These are phyloP conservation scores for Calidris pugnax DNA, from an alignment of 2,113 vertebrate genomes.

Conservation along the genomic window DNA sequence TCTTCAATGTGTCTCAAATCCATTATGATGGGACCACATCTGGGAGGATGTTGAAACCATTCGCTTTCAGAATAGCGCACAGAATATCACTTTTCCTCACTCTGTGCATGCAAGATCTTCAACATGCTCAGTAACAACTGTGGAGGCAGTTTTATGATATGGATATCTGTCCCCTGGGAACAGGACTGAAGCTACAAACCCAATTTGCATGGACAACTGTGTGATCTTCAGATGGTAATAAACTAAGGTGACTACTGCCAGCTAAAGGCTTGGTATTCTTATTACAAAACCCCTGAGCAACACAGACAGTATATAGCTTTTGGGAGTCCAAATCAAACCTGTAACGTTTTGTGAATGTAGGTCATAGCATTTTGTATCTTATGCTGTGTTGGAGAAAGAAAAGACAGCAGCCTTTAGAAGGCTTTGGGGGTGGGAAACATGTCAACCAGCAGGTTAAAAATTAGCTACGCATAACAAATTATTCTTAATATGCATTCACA, in stretches of 20 bases:
- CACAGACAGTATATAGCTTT: not conserved
- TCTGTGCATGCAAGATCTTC: not conserved
- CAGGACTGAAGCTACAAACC: not conserved
- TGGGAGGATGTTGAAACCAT: not conserved
- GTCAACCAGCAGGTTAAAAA: conserved; percentile 22
- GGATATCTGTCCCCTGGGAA: not conserved
- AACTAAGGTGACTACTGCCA: not conserved
- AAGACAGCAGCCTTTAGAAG: not conserved
- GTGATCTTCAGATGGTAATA: not conserved
- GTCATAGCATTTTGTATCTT: conserved; percentile 1
- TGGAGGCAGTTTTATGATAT: not conserved
- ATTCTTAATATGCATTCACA: conserved; percentile 45
- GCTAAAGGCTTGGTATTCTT: not conserved
- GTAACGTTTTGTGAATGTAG: not conserved
- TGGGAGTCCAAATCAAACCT: not conserved
- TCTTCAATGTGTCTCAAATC: not conserved
- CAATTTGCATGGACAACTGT: not conserved
- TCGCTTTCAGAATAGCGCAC: not conserved
- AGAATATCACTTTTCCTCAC: not conserved
- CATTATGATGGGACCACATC: not conserved
- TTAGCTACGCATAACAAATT: conserved; percentile 21
- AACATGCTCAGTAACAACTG: not conserved
- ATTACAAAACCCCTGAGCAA: not conserved
- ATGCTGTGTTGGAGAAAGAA: not conserved
- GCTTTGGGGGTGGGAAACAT: not conserved